These are phyloP conservation scores for Eurytoma californica DNA, from an alignment of 2,888 invertebrate genomes.

Conservation along the genomic window DNA sequence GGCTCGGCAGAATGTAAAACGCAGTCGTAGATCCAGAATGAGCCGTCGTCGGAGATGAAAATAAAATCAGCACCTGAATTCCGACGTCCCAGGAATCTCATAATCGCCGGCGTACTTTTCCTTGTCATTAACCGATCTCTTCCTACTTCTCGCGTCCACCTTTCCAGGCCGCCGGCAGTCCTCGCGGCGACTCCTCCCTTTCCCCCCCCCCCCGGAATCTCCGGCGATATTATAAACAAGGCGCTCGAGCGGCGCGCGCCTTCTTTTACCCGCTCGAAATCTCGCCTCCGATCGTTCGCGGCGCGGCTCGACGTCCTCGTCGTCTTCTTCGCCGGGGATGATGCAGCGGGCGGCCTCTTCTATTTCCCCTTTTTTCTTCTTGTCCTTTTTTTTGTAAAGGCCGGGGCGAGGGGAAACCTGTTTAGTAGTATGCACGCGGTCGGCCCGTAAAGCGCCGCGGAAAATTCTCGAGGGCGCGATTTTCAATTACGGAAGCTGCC, in stretches of 20 bases:
- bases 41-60: conserved; percentile 13
- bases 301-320: not conserved
- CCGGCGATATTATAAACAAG: conserved; percentile 29
- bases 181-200: not conserved
- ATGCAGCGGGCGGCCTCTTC: no score
- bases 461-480: conserved; percentile 37
- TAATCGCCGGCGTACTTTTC: conserved; percentile 47
- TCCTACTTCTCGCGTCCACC: conserved; percentile 15
- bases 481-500: conserved; percentile 41
- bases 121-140: conserved; percentile 24
- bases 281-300: conserved; percentile 32
- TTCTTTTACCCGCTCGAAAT: conserved; percentile 6
- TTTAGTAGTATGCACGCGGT: conserved; percentile 32
- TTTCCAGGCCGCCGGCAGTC: not conserved
- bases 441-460: conserved; percentile 5
- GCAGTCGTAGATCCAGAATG: not conserved
- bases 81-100: conserved; percentile 36
- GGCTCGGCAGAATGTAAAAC: no score
- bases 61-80: conserved; percentile 17
- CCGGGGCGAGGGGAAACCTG: conserved; percentile 43
- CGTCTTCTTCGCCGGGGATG: no score
- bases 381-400: conserved; percentile 18
- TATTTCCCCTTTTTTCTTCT: not conserved
- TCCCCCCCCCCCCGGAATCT: not conserved
- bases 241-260: conserved; percentile 6